phyloP scores from a whole-genome alignment of 2,113 vertebrate species.

The Corythoichthys intestinalis region DNA sequence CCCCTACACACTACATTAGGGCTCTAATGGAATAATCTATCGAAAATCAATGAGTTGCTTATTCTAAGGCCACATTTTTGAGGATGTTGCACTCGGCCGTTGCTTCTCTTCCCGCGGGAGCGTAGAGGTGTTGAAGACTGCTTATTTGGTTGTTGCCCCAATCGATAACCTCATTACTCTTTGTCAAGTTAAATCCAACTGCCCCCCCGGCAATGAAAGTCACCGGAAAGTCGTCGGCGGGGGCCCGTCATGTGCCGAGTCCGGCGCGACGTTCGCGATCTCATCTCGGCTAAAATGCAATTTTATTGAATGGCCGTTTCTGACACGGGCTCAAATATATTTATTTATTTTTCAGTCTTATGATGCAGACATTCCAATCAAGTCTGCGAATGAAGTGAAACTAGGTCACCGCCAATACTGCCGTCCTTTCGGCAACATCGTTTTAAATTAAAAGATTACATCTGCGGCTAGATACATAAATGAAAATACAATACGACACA shows the following conservation, averaged over 20 bases:
- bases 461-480: constrained; percentile 36
- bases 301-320: constrained; percentile 61
- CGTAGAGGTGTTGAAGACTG: constrained; percentile 72
- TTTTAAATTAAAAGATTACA: constrained; percentile 49
- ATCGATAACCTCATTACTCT: constrained; percentile 80
- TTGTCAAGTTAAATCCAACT: constrained; percentile 77
- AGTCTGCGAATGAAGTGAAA: constrained; percentile 52
- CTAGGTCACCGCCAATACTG: constrained; percentile 41
- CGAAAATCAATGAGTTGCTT: constrained; percentile 71
- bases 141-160: constrained; percentile 68
- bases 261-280: constrained; percentile 40
- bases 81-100: constrained; percentile 73
- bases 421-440: constrained; percentile 32
- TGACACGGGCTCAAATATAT: constrained; percentile 34
- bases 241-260: constrained; percentile 20
- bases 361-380: constrained; percentile 42
- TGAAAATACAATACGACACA: constrained; percentile 28
- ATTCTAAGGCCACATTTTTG: constrained; percentile 69
- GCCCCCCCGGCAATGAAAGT: constrained; percentile 70
- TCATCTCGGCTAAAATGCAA: constrained; percentile 55
- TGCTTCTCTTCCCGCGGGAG: constrained; percentile 62
- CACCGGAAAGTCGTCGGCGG: constrained; percentile 71
- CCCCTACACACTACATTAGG: constrained; percentile 70
- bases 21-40: constrained; percentile 73
- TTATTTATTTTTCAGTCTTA: constrained; percentile 27